Base-by-base conservation (phyloP, 2,888 invertebrate species). In the Eledone cirrhosa region DNA sequence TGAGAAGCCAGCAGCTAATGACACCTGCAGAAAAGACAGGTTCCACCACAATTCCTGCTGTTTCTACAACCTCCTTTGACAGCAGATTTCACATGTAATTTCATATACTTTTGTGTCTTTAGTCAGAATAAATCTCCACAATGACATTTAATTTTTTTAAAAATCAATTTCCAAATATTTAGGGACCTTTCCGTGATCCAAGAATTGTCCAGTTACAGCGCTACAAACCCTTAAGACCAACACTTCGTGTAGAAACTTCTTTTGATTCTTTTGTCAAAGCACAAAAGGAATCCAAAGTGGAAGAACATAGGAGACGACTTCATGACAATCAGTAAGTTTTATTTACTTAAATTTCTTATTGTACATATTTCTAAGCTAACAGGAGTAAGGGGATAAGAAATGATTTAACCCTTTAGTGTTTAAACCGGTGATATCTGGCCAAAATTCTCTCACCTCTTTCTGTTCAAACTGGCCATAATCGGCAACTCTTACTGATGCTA, bases 131-230 rank as follows among this genome's bases (percentile, higher is more conserved):
- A 41, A 41, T 41, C 41, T 41, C 11, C 11, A 41, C 2, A 41
- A 41, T 41, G 5, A 41, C 41, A 8, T 5, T 8, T 41, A 41
- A 8, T 41, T 41, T 41, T 11, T 41, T 41, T 41, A 8, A 8
- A 8, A 8, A 41, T 41, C 11, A 8, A 41, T 41, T 11, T 41
- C 11, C 41, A 41, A 41, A 41, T 41, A 27, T 81, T 14, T 77
- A 90, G 90, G 90, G 90, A 48, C 91, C 90, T 78, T 91, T 91
- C 86, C 85, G 89, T 67, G 86, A 88, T 16, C 90, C 90, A 48
- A 79, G 78, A 19, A 88, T 87, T 8, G 90, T 91, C 16, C 89
- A 89, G 84, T 83, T 86, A 48, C 90, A 91, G 83, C 82, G 90
- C 19, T 90, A 89, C 83, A 89, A 88, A 80, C 83, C 87, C 16